Base-by-base conservation (phyloP, 2,888 invertebrate genomes). In the Sphecodes monilicornis region DNA sequence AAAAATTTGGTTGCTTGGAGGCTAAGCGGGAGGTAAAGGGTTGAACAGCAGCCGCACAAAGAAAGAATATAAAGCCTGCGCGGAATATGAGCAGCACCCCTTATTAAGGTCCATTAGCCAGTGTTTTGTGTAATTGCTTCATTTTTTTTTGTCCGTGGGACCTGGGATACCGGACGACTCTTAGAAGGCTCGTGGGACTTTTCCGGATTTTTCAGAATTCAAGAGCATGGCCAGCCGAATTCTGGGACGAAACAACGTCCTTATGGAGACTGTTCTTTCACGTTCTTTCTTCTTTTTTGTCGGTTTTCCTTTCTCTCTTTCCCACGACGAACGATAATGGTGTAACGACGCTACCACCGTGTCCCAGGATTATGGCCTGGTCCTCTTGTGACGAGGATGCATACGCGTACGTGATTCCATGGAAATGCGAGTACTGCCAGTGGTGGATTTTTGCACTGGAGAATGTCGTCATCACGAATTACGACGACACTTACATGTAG, bases 31-130 rank as follows among this genome's bases (percentile, higher is more conserved):
- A n/a, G n/a, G 41, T 13, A n/a, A 26, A 26, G 69, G 43, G 41
- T 70, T 18, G 41, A 70, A 29, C 32, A 43, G 29, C 26, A 70
- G 41, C 18, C 16, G 29, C 16, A 22, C 46, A 70, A 70, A 36
- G 13, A 43, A 32, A 74, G 39, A 39, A 69, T 10, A 26, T 64
- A 83, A 83, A 71, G 84, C 64, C 36, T 71, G 13, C 41, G 32
- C n/a, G 36, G 82, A 66, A 71, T 84, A 84, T 82, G 75, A 84
- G 80, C 83, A 73, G 73, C 64, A 57, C 39, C 78, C 76, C 90
- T 88, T 86, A 89, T 89, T 89, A 89, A 90, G 78, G 82, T 86
- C 84, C 86, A 90, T 89, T 89, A 88, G 82, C 80, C 80, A 70
- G 79, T 81, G 84, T 88, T 89, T 84, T 69, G 82, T 80, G 77